Evolutionary conservation across 2,797 vertebrate genomes (phyloP), one percentile per base, ranked within the genome.

Genomic region (Botia kubotai): DNA sequence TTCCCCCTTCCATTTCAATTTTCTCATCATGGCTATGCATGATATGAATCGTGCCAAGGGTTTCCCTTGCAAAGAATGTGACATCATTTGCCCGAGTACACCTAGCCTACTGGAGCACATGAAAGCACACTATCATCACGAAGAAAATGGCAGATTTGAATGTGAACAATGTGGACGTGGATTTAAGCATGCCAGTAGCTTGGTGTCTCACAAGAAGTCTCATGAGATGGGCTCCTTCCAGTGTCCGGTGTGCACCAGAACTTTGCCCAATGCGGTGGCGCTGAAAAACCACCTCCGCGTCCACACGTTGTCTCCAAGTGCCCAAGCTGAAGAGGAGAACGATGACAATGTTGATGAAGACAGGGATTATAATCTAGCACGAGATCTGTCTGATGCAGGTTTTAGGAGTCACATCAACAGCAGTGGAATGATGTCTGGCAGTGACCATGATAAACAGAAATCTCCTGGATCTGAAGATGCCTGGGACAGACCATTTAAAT

Each of bases 281-380:
- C 89, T 97, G 83, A 96, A 97, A 89, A 97, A 95, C 87, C 97
- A 98, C 89, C 92, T 96, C 46, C 95, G 96, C 72, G 95, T 95
- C 81, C 97, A 98, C 85, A 95, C 92, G 0, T 88, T 95, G 86
- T 95, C 94, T 84, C 94, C 94, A 5, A 94, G 93, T 74, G 91
- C 90, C 7, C 93, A 94, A 83, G 33, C 92, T 21, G 94, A 95
- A 79, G 94, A 95, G 85, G 94, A 94, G 84, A 92, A 87, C n/a
- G 94, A 94, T 46, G 92, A 93, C 19, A 79, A 88, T 8, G 84
- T 86, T 80, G 91, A 93, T 84, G 92, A 93, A 86, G 93, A 94
- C 87, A 90, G 93, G 86, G 91, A 93, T 86, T 94, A 91, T 87
- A 83, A 90, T 70, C 90, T 93, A 36, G 88, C 92, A 90, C 95